These are phyloP conservation scores for Dolichoris vasculosae DNA, from an alignment of 1,140 invertebrate genomes.

Conservation along the genomic window DNA sequence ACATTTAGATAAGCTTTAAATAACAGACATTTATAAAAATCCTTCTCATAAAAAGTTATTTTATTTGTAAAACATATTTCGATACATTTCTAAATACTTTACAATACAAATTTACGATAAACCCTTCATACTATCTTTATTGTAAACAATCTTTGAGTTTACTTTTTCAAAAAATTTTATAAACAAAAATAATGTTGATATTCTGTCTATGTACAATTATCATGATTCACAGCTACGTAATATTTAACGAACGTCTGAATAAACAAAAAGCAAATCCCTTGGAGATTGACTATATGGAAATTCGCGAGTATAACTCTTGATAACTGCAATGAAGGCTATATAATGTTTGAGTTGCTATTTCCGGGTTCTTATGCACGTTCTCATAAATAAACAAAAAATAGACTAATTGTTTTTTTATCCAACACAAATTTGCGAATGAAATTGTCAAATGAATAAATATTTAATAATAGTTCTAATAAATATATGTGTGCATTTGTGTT, in stretches of 20 bases:
- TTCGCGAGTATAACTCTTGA: background rate
- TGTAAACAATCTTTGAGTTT: background rate
- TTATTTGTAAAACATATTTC: too few species aligned
- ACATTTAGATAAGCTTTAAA: too few species aligned
- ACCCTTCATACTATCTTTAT: too few species aligned
- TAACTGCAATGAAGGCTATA: background rate
- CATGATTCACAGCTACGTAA: background rate
- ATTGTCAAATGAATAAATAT: background rate
- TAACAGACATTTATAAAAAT: too few species aligned
- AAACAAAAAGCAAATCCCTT: background rate
- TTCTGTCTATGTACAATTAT: background rate
- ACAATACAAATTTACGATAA: too few species aligned
- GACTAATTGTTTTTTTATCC: background rate
- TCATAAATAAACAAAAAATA: constrained; percentile 30
- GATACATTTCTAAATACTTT: too few species aligned
- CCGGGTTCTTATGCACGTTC: background rate
- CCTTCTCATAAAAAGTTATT: too few species aligned
- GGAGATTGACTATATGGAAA: background rate
- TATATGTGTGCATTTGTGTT: background rate
- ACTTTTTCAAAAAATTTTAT: background rate
- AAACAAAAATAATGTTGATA: background rate
- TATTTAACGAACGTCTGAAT: background rate
- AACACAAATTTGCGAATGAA: background rate
- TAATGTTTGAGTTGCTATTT: constrained; percentile 31
- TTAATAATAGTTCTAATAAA: background rate